These are phyloP conservation scores for Drosophila paracracens DNA, from an alignment of 2,888 invertebrate genomes.

Conservation along the genomic window DNA sequence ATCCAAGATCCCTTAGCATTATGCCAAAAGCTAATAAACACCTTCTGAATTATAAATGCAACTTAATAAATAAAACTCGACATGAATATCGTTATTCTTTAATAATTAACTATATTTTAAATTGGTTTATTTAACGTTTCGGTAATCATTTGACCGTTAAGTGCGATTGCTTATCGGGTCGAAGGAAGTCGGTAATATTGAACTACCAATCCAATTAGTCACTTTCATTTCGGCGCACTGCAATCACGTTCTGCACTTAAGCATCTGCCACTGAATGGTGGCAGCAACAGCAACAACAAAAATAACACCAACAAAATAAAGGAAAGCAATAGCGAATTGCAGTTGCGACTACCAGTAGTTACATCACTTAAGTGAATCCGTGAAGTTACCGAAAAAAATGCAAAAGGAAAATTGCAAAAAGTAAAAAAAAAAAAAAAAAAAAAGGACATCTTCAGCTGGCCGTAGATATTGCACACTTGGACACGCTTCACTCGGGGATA, in stretches of 20 bases:
- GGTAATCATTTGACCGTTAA: neutral
- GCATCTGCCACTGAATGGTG: slow-evolving; percentile 16
- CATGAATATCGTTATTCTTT: neutral
- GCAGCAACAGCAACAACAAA: neutral
- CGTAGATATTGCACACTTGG: slow-evolving; percentile 42
- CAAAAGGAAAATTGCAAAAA: slow-evolving; percentile 16
- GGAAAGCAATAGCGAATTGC: neutral
- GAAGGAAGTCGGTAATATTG: slow-evolving; percentile 3
- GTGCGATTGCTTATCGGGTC: slow-evolving; percentile 1
- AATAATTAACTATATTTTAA: neutral
- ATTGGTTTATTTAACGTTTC: neutral
- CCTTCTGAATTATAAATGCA: neutral
- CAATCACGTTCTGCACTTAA: slow-evolving; percentile 54
- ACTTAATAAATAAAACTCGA: neutral
- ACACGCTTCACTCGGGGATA: slow-evolving; percentile 47
- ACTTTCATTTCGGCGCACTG: slow-evolving; percentile 26
- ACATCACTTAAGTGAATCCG: slow-evolving; percentile 46
- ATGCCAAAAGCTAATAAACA: neutral
- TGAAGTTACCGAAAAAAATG: slow-evolving; percentile 34
- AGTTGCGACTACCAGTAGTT: slow-evolving; percentile 22
- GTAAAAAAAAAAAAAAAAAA: slow-evolving; percentile 10
- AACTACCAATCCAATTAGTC: slow-evolving; percentile 48
- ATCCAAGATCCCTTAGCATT: neutral
- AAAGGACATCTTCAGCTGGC: slow-evolving; percentile 11
- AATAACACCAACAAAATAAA: neutral